Percentiles rank a stretch among this genome's conserved stretches.
phyloP scores from a whole-genome alignment of 2,888 invertebrate genomes.

The Scaptomyza tumidula region DNA sequence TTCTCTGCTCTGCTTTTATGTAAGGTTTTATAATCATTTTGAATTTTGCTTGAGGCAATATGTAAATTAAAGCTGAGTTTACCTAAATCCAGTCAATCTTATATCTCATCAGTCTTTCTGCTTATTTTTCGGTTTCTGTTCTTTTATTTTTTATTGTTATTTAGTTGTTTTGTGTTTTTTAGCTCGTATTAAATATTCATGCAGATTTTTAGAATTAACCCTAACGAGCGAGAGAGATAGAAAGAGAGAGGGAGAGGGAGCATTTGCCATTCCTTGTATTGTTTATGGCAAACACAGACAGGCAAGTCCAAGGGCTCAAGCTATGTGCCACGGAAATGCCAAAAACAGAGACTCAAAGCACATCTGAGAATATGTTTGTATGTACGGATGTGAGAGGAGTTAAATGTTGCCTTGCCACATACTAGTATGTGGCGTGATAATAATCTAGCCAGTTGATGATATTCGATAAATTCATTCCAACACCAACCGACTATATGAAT shows the following conservation, averaged over 20 bases:
- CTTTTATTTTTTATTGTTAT: not conserved
- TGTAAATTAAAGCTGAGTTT: constrained; percentile 54
- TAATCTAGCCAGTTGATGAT: constrained; percentile 29
- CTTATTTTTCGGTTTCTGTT: not conserved
- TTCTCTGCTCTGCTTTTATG: constrained; percentile 22
- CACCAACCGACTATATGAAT: not conserved
- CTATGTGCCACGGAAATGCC: constrained; percentile 20
- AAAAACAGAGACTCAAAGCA: not conserved
- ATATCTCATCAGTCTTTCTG: constrained; percentile 10
- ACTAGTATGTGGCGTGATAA: constrained; percentile 19
- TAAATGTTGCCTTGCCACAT: not conserved
- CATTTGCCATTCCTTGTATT: constrained; percentile 26
- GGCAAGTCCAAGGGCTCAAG: constrained; percentile 9
- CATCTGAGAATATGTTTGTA: not conserved
- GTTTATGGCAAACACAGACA: constrained; percentile 27
- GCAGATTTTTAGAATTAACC: constrained; percentile 23
- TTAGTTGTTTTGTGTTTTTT: not conserved
- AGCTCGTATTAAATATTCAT: constrained; percentile 18
- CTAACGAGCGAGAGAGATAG: constrained; percentile 11
- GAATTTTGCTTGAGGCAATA: constrained; percentile 51
- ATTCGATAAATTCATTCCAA: not conserved
- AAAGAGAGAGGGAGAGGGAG: not conserved
- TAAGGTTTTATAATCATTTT: constrained; percentile 33
- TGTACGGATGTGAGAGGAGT: not conserved
- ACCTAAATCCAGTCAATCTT: constrained; percentile 21